Percentiles rank a stretch among this genome's conserved stretches.
Conservation (phyloP, 2,888 invertebrate genomes). For the Elaeidobius kamerunicus region DNA sequence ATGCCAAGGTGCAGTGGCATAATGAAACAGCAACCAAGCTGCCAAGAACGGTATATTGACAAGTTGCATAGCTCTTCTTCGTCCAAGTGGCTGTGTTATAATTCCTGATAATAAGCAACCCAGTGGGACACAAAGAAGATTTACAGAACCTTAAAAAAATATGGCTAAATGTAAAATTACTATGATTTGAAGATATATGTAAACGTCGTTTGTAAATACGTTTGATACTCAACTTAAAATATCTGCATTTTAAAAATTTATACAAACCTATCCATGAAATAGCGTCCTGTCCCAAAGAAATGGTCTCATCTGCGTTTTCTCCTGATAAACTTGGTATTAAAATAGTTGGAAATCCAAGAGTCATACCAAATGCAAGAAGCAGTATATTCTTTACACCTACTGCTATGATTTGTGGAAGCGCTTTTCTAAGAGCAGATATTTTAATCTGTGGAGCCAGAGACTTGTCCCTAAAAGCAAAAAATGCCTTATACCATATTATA, state of each 20-base stretch:
- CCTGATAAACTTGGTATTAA: constrained; percentile 71
- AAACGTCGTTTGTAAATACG: too few species aligned
- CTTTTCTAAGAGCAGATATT: constrained; percentile 43
- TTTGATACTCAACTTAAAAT: too few species aligned
- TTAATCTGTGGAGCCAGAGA: background rate
- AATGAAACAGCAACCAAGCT: constrained; percentile 73
- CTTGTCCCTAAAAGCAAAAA: constrained; percentile 17
- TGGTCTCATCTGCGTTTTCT: constrained; percentile 45
- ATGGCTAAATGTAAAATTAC: background rate
- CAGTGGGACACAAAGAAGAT: constrained; percentile 74
- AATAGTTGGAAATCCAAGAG: constrained; percentile 77
- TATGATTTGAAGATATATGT: too few species aligned
- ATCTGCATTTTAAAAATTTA: background rate
- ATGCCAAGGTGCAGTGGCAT: constrained; percentile 59
- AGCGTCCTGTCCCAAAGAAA: constrained; percentile 57
- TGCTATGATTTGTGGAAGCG: constrained; percentile 72
- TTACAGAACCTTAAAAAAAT: constrained; percentile 63
- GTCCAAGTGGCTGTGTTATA: constrained; percentile 67
- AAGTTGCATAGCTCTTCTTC: constrained; percentile 72
- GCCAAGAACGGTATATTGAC: constrained; percentile 70
- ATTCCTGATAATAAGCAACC: constrained; percentile 74
- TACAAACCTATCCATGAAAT: constrained; percentile 72
- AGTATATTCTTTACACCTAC: constrained; percentile 77
- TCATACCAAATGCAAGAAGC: constrained; percentile 74
- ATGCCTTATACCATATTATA: too few species aligned